Evolutionary conservation across 2,113 vertebrate genomes (phyloP).

Genomic region (Alethe diademata): DNA sequence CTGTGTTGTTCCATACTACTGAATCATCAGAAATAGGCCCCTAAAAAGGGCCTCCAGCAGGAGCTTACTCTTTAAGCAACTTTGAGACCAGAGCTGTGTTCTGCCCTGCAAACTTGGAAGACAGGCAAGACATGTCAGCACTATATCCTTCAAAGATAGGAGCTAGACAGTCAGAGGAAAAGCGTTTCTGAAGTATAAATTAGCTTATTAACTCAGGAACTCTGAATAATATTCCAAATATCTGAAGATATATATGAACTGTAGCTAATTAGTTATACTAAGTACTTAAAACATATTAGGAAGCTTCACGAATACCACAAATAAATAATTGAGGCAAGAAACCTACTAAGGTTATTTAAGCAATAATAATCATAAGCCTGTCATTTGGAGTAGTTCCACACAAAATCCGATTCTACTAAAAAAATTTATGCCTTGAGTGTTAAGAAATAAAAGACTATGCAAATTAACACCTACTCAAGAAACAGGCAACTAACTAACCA

Average conservation of each 20-base stretch:
- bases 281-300: background rate
- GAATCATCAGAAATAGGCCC: background rate
- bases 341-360: background rate
- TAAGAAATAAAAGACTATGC: background rate
- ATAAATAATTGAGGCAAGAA: background rate
- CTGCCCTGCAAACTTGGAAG: background rate
- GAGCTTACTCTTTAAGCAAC: background rate
- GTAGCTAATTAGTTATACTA: background rate
- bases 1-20: background rate
- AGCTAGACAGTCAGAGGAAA: background rate
- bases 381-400: background rate
- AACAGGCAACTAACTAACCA: background rate
- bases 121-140: background rate
- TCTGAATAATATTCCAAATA: background rate
- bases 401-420: background rate
- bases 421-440: background rate
- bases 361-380: background rate
- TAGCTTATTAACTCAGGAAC: background rate
- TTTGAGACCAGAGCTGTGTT: background rate
- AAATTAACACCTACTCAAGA: background rate
- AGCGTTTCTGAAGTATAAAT: background rate
- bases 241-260: background rate
- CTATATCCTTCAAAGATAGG: background rate
- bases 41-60: background rate
- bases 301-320: background rate